A percentile compares a stretch with the other conserved stretches of the same genome.
These are phyloP conservation scores for Acanthurus leucopareius DNA, from an alignment of 2,797 vertebrate genomes.

Conservation along the genomic window DNA sequence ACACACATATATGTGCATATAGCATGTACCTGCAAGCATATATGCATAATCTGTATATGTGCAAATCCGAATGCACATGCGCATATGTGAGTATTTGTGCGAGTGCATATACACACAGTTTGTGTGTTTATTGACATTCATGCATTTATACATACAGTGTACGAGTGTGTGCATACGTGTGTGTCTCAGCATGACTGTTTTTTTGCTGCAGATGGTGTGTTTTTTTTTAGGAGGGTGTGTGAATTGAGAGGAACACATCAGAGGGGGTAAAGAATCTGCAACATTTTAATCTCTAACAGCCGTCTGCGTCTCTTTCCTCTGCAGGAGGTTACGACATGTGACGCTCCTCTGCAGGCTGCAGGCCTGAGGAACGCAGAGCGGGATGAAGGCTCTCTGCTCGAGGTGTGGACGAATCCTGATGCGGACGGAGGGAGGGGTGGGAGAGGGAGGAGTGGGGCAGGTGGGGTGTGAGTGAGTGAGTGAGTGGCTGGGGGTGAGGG, in stretches of 20 bases:
- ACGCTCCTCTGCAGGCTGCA: conserved; percentile 59
- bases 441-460: conserved; percentile 11
- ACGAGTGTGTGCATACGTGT: conserved; percentile 10
- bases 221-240: conserved; percentile 52
- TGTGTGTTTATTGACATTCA: not conserved
- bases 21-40: too few relatives aligned
- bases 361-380: conserved; percentile 33
- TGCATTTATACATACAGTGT: not conserved
- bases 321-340: conserved; percentile 50
- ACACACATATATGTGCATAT: not conserved
- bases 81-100: not conserved
- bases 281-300: conserved; percentile 65
- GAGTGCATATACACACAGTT: not conserved
- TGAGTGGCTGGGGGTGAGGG: not conserved
- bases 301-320: conserved; percentile 52
- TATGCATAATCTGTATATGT: too few relatives aligned
- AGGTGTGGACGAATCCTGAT: conserved; percentile 71
- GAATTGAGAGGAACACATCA: conserved; percentile 61
- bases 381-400: conserved; percentile 60
- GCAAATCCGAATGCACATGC: too few relatives aligned
- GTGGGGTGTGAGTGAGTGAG: conserved; percentile 11
- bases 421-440: conserved; percentile 37
- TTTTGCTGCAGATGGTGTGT: conserved; percentile 39
- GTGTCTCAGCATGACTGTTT: conserved; percentile 41
- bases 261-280: conserved; percentile 49